These are phyloP conservation scores for Glaucidium brasilianum DNA, from an alignment of 2,113 vertebrate species.

Conservation along the genomic window DNA sequence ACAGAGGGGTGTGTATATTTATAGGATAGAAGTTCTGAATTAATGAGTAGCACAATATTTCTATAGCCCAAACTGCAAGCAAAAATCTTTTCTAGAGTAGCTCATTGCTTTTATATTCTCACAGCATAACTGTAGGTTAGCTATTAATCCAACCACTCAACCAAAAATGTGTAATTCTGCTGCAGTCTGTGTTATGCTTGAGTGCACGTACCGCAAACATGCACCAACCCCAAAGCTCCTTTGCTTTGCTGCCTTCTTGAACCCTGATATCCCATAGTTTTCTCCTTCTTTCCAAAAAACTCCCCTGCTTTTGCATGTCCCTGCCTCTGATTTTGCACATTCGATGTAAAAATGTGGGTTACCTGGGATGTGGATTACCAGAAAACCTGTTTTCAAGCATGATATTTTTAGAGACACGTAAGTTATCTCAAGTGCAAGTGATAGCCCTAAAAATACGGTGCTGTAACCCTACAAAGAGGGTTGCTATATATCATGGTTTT, in stretches of 20 bases:
- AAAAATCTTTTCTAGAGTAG: background rate
- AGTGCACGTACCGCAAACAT: fast-evolving
- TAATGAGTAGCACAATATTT: background rate
- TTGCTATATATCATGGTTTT: background rate
- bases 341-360: background rate
- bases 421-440: background rate
- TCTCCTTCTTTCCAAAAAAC: background rate
- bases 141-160: background rate
- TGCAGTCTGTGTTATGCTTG: background rate
- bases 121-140: background rate
- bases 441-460: background rate
- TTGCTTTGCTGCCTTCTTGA: background rate
- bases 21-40: background rate
- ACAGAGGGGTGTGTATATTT: background rate
- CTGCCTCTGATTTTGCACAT: background rate
- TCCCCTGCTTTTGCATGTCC: background rate
- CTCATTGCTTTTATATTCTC: background rate
- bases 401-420: background rate
- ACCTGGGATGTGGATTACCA: background rate
- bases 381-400: background rate
- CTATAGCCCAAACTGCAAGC: background rate
- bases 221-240: background rate
- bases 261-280: background rate
- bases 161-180: background rate
- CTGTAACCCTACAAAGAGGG: background rate